Conservation (phyloP, 2,113 vertebrate genomes). For the Oreochromis niloticus region DNA sequence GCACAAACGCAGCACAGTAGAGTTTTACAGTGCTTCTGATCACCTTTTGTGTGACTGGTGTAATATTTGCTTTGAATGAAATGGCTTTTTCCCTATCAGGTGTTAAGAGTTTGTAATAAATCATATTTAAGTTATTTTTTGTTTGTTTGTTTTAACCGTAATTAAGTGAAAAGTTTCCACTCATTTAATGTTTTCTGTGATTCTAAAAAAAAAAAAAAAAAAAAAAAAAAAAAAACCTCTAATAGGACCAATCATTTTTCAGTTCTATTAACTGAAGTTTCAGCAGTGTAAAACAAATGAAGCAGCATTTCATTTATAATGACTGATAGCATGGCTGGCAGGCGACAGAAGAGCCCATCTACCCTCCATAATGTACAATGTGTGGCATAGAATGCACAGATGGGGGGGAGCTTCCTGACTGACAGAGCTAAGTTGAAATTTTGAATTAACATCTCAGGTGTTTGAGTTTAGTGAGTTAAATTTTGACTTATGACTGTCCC, state of each 20-base stretch:
- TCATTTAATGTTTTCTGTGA: background rate
- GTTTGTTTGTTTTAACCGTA: background rate
- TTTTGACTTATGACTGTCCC: too few species aligned
- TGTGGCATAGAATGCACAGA: background rate
- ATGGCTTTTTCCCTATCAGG: background rate
- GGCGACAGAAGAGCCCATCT: background rate
- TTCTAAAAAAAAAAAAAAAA: background rate
- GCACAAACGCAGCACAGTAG: background rate
- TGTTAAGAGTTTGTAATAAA: background rate
- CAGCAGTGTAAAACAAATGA: background rate
- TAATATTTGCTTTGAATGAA: background rate
- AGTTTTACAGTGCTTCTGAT: background rate
- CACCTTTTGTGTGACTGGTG: background rate
- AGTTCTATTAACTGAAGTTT: background rate
- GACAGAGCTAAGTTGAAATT: too few species aligned
- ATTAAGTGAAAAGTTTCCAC: background rate
- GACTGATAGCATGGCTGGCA: background rate
- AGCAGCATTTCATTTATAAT: background rate
- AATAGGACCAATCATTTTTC: background rate
- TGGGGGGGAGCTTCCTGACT: too few species aligned
- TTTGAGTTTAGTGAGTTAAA: background rate
- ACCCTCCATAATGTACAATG: background rate
- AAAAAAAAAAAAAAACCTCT: background rate
- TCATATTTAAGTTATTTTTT: background rate
- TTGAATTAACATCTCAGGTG: too few species aligned